phyloP scores from a whole-genome alignment of 2,797 vertebrate species.

The Austrolebias charrua region DNA sequence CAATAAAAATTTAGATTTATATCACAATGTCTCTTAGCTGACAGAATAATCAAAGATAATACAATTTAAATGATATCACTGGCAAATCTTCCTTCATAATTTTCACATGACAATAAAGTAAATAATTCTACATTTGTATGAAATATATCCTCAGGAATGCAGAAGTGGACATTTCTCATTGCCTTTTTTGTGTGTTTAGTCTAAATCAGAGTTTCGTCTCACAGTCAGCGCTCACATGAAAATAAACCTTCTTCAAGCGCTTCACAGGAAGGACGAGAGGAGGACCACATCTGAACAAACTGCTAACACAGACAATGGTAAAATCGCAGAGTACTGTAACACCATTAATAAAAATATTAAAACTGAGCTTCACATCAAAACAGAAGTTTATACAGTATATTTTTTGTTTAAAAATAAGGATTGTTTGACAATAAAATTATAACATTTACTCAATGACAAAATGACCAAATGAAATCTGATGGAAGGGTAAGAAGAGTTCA shows the following conservation, averaged over 20 bases:
- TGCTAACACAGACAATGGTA: constrained; percentile 39
- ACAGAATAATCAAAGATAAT: neutral
- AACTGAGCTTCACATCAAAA: no score
- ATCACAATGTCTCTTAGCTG: neutral
- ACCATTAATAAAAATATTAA: neutral
- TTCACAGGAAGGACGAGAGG: constrained; percentile 78
- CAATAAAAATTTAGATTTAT: constrained; percentile 5
- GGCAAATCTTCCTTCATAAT: neutral
- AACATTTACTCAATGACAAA: no score
- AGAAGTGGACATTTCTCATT: neutral
- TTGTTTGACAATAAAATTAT: no score
- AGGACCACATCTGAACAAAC: constrained; percentile 29
- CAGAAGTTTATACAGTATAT: no score
- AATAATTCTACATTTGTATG: neutral
- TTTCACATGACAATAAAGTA: neutral
- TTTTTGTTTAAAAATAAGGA: no score
- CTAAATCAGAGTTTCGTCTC: constrained; percentile 12
- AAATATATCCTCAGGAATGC: neutral
- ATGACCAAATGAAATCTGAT: no score
- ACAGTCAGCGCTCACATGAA: constrained; percentile 62
- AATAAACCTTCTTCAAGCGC: constrained; percentile 76
- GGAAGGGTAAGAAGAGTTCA: no score
- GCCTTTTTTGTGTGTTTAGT: constrained; percentile 16
- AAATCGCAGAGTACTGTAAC: constrained; percentile 26
- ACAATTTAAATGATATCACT: neutral